Percentiles rank a stretch among this genome's conserved stretches.
phyloP scores from a whole-genome alignment of 2,797 vertebrate genomes.

The Sphenodon punctatus region DNA sequence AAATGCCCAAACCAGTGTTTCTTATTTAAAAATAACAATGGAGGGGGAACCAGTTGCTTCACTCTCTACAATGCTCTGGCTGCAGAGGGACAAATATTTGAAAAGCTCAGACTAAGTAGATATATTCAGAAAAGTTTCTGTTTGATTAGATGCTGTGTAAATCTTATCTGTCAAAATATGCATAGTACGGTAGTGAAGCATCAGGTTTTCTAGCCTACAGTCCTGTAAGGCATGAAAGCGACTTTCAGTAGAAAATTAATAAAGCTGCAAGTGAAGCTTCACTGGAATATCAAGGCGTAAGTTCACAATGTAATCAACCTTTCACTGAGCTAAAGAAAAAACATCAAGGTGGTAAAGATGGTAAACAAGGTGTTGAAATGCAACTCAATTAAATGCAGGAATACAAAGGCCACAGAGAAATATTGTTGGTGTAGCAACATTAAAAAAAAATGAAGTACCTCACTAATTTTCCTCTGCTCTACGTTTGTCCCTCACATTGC shows the following conservation, averaged over 20 bases:
- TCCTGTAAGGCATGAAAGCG: neutral
- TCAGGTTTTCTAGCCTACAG: neutral
- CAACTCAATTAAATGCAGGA: neutral
- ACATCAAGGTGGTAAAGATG: neutral
- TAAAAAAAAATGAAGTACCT: neutral
- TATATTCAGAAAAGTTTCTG: neutral
- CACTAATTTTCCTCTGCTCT: neutral
- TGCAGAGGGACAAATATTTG: neutral
- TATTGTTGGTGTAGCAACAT: neutral
- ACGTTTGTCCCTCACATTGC: neutral
- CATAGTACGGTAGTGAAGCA: neutral
- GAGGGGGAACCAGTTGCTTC: neutral
- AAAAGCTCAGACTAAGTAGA: neutral
- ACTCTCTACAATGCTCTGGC: neutral
- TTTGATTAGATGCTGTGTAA: neutral
- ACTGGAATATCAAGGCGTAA: neutral
- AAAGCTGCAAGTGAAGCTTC: neutral
- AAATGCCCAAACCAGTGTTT: neutral
- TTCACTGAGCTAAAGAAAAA: neutral
- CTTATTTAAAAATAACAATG: neutral
- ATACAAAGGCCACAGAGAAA: neutral
- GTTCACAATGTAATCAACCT: neutral
- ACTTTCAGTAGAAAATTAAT: neutral
- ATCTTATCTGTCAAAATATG: neutral
- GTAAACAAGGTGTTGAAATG: neutral